phyloP scores from a whole-genome alignment of 2,797 vertebrate species.

The Cirrhinus mrigala region DNA sequence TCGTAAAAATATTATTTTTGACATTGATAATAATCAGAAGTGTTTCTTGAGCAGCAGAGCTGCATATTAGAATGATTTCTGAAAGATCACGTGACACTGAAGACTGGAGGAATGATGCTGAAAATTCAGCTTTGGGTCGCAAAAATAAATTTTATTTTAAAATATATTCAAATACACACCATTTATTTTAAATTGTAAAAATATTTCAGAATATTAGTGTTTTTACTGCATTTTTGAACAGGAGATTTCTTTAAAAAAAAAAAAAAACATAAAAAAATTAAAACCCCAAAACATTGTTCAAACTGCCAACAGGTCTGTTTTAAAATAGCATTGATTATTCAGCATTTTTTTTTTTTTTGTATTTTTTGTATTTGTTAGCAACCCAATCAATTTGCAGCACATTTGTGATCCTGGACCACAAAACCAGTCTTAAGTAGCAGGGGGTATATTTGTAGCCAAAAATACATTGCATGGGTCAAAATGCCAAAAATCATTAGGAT shows the following conservation, averaged over 20 bases:
- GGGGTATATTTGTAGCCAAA: too few species aligned
- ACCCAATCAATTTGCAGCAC: not conserved
- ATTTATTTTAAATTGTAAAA: not conserved
- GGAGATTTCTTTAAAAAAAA: not conserved
- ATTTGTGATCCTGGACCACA: not conserved
- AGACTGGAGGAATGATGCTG: not conserved
- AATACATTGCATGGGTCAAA: too few species aligned
- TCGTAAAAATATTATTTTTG: not conserved
- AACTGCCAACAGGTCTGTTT: not conserved
- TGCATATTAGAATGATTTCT: not conserved
- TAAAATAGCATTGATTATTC: not conserved
- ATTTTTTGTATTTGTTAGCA: not conserved
- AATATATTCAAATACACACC: not conserved
- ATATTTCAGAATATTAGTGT: not conserved
- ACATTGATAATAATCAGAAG: not conserved
- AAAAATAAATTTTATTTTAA: not conserved
- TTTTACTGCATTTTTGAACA: not conserved
- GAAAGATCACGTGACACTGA: not conserved
- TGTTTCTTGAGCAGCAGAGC: not conserved
- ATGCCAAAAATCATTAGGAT: too few species aligned
- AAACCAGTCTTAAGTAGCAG: too few species aligned
- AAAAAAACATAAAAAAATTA: too few species aligned
- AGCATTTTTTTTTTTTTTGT: not conserved
- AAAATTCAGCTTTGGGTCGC: not conserved
- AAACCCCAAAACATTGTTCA: too few species aligned